Conservation (phyloP, 1,140 invertebrate species). For the Trachymyrmex septentrionalis region DNA sequence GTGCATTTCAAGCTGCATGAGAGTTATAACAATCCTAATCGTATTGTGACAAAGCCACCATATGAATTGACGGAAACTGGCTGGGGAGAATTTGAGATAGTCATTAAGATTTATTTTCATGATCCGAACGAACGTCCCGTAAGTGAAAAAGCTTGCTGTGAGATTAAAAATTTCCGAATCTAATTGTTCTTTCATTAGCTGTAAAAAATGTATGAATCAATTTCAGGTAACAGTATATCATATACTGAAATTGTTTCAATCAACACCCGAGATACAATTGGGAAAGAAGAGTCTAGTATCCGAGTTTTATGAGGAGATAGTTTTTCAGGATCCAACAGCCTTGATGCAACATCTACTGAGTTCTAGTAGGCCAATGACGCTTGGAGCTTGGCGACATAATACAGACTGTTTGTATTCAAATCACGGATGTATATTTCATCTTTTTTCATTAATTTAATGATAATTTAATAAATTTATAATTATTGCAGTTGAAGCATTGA, state of each 20-base stretch:
- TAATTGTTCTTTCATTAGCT: background rate
- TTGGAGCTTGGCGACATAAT: conserved; percentile 93
- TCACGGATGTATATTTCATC: background rate
- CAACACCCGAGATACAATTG: conserved; percentile 89
- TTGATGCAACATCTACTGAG: conserved; percentile 96
- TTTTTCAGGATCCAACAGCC: conserved; percentile 98
- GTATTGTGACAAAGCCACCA: conserved; percentile 97
- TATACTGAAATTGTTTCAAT: conserved; percentile 97
- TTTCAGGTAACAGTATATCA: conserved; percentile 97
- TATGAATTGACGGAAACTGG: conserved; percentile 99
- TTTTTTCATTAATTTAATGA: background rate
- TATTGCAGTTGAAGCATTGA: conserved; percentile 95
- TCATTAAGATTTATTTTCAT: conserved; percentile 99
- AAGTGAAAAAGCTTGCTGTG: conserved; percentile 82
- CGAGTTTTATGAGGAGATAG: conserved; percentile 99
- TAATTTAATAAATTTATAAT: conserved; percentile 33
- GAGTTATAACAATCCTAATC: conserved; percentile 97
- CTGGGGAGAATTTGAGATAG: conserved; percentile 99
- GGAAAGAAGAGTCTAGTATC: conserved; percentile 95
- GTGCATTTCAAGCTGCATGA: conserved; percentile 99
- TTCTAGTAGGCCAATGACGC: conserved; percentile 91
- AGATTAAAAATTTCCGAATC: background rate
- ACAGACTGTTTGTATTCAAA: conserved; percentile 93
- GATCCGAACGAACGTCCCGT: conserved; percentile 98
- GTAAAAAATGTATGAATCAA: background rate